These are phyloP conservation scores for Luperina testacea DNA, from an alignment of 2,888 invertebrate species.

Conservation along the genomic window DNA sequence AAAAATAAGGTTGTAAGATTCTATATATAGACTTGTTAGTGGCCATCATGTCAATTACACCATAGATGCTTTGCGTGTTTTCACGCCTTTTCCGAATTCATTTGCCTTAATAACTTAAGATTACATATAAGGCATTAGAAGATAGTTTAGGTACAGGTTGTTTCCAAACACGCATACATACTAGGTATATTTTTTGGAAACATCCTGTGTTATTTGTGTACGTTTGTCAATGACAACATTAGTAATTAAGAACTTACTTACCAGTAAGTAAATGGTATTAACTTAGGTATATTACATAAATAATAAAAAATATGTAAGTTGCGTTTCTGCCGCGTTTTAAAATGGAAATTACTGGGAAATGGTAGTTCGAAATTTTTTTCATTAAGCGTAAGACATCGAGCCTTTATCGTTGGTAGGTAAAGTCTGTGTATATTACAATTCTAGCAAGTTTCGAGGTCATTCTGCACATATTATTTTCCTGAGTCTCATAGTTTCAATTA, in stretches of 20 bases:
- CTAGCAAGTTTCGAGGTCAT: neutral
- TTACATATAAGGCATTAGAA: neutral
- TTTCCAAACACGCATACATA: neutral
- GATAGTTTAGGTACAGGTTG: neutral
- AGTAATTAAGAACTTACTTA: neutral
- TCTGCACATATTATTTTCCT: neutral
- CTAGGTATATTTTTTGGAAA: neutral
- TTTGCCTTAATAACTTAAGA: constrained; percentile 12
- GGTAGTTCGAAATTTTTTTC: neutral
- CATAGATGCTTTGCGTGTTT: constrained; percentile 42
- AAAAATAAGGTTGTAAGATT: constrained; percentile 17
- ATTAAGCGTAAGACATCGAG: neutral
- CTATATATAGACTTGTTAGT: neutral
- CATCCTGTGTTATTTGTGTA: neutral
- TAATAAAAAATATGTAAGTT: neutral
- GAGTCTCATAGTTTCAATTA: neutral
- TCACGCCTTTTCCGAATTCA: neutral
- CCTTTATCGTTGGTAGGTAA: neutral
- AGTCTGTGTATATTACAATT: neutral
- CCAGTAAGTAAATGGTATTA: neutral
- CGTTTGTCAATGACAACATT: neutral
- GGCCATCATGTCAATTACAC: constrained; percentile 48
- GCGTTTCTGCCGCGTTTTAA: neutral
- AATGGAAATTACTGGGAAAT: constrained; percentile 1
- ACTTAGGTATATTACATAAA: neutral